phyloP scores from a whole-genome alignment of 1,140 invertebrate species.

The Venustaconcha ellipsiformis region DNA sequence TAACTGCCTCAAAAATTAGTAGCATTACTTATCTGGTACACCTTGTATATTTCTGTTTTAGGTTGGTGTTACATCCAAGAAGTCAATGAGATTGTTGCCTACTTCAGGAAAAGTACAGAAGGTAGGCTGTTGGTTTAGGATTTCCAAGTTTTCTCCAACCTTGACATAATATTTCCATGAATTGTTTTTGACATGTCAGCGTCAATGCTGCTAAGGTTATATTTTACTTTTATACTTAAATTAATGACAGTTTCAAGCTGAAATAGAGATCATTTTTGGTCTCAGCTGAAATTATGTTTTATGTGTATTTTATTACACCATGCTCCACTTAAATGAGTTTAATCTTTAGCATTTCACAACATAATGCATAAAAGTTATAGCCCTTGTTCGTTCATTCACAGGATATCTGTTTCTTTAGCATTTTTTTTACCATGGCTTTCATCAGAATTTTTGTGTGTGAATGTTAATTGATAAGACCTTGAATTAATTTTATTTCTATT shows the following conservation, averaged over 20 bases:
- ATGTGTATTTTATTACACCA: too few relatives aligned
- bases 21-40: neutral
- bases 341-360: too few relatives aligned
- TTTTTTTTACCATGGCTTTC: too few relatives aligned
- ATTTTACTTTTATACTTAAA: neutral
- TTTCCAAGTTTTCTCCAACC: neutral
- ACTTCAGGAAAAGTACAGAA: conserved; percentile 61
- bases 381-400: too few relatives aligned
- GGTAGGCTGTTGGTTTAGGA: conserved; percentile 35
- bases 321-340: too few relatives aligned
- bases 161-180: neutral
- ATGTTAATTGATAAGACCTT: too few relatives aligned
- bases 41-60: conserved; percentile 34
- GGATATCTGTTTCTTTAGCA: too few relatives aligned
- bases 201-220: neutral
- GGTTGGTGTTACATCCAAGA: conserved; percentile 61
- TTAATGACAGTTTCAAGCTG: neutral
- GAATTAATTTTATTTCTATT: too few relatives aligned
- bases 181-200: neutral
- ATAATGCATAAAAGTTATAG: too few relatives aligned
- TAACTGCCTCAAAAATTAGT: neutral
- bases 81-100: conserved; percentile 62
- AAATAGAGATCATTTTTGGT: too few relatives aligned
- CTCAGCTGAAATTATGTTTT: too few relatives aligned
- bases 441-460: too few relatives aligned